Evolutionary conservation across 1,140 invertebrate genomes (phyloP).

Genomic region (Uloborus diversus): DNA sequence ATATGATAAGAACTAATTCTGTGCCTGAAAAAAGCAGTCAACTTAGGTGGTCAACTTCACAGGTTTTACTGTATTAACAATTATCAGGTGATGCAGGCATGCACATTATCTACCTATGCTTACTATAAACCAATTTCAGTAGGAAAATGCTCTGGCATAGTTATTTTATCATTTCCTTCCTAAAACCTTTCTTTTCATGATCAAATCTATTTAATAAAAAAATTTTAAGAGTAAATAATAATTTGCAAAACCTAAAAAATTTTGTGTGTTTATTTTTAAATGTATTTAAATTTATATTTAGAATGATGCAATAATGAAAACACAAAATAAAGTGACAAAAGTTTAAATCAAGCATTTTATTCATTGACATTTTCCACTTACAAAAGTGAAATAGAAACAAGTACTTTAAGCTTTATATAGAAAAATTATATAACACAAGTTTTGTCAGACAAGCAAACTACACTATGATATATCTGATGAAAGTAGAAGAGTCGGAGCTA

Average conservation of each 20-base stretch:
- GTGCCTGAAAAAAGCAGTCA: no score
- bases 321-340: neutral
- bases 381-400: conserved; percentile 40
- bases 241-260: no score
- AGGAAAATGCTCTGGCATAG: no score
- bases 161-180: no score
- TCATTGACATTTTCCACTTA: conserved; percentile 25
- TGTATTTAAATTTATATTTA: neutral
- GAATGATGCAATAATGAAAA: neutral
- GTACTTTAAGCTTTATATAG: neutral
- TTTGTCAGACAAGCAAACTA: neutral
- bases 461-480: neutral
- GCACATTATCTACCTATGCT: no score
- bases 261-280: neutral
- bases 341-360: neutral
- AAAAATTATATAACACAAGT: neutral
- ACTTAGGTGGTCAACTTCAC: no score
- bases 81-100: no score
- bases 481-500: neutral
- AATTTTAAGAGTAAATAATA: neutral
- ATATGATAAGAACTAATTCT: no score
- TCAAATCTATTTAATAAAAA: neutral
- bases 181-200: neutral
- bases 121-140: no score
- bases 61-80: no score